Evolutionary conservation across 1,140 invertebrate species (phyloP).

Genomic region (Panulirus ornatus): DNA sequence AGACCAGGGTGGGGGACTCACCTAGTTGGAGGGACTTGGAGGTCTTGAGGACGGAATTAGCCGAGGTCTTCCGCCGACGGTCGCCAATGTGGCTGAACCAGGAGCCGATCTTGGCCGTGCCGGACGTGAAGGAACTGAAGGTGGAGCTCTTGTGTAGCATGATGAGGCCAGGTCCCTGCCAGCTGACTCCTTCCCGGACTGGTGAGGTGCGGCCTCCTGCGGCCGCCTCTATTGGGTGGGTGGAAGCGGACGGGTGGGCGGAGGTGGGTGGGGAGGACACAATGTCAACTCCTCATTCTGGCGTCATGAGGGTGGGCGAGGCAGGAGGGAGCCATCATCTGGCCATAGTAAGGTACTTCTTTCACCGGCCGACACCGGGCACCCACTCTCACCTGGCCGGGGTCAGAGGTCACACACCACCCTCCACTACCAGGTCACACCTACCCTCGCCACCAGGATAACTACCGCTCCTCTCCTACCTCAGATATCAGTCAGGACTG

Average conservation of each 20-base stretch:
- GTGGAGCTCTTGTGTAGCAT: conserved; percentile 80
- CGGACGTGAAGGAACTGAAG: conserved; percentile 79
- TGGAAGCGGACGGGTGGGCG: not conserved
- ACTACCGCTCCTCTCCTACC: too few species aligned
- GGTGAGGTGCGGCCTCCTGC: too few species aligned
- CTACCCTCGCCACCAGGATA: too few species aligned
- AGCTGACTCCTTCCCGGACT: too few species aligned
- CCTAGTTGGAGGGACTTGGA: conserved; percentile 80
- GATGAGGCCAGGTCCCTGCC: too few species aligned
- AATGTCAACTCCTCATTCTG: conserved; percentile 45
- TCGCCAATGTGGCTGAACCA: conserved; percentile 80
- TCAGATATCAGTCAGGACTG: too few species aligned
- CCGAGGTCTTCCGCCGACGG: conserved; percentile 77
- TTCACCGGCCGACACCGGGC: not conserved
- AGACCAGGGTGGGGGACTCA: conserved; percentile 76
- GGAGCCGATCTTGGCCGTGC: conserved; percentile 78
- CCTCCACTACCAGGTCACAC: too few species aligned
- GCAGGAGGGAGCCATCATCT: not conserved
- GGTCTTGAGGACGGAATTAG: conserved; percentile 77
- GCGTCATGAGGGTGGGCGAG: not conserved
- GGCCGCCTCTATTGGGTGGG: too few species aligned
- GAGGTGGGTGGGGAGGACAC: not conserved
- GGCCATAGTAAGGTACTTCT: not conserved
- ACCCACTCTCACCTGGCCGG: not conserved
- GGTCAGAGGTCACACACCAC: not conserved